Conservation (phyloP, 2,888 invertebrate genomes). For the Drosophila siamana region DNA sequence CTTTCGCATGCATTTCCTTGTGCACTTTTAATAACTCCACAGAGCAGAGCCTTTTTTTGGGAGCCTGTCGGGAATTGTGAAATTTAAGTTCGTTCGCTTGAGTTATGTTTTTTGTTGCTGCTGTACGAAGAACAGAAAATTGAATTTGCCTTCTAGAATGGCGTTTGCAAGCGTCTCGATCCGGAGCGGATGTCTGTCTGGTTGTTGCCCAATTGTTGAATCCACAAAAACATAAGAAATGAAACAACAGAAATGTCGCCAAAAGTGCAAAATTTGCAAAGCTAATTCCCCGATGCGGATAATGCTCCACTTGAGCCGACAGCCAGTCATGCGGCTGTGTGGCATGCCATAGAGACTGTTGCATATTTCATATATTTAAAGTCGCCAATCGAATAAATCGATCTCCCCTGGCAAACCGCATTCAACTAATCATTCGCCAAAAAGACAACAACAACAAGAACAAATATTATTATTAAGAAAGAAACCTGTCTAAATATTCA, state of each 20-base stretch:
- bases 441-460: neutral
- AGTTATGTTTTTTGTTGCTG: constrained; percentile 65
- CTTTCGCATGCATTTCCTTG: constrained; percentile 53
- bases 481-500: constrained; percentile 50
- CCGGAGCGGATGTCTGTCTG: constrained; percentile 68
- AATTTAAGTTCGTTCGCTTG: constrained; percentile 59
- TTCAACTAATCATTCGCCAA: constrained; percentile 10
- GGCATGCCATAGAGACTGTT: constrained; percentile 19
- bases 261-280: constrained; percentile 73
- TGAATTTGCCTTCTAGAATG: constrained; percentile 41
- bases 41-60: neutral
- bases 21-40: constrained; percentile 68
- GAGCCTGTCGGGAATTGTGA: constrained; percentile 69
- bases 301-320: constrained; percentile 19
- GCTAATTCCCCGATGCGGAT: constrained; percentile 35
- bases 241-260: constrained; percentile 59
- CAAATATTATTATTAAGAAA: constrained; percentile 19
- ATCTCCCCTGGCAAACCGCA: neutral
- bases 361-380: constrained; percentile 27
- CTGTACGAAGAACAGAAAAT: constrained; percentile 29
- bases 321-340: constrained; percentile 9
- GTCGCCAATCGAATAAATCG: constrained; percentile 8
- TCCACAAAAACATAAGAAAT: neutral
- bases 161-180: constrained; percentile 38
- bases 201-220: constrained; percentile 63